Conservation (phyloP, 2,888 invertebrate genomes). For the Shargacucullia verbasci region DNA sequence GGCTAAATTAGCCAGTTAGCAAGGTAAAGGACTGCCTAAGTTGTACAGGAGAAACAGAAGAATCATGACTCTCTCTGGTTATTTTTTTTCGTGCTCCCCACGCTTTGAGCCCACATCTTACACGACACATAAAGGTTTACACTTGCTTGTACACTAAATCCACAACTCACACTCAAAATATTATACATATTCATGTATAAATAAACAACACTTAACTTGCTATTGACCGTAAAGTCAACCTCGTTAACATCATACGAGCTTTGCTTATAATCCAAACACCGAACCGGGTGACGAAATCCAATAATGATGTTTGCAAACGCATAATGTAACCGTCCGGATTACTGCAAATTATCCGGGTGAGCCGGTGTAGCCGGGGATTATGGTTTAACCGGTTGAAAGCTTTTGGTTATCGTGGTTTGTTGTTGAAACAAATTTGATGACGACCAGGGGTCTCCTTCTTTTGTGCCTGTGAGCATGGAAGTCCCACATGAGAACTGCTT, state of each 20-base stretch:
- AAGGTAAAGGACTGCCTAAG: no score
- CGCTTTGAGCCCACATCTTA: no score
- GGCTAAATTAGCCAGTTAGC: no score
- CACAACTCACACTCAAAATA: no score
- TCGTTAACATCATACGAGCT: constrained; percentile 11
- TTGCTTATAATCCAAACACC: constrained; percentile 19
- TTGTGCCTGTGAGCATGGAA: neutral
- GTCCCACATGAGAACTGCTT: no score
- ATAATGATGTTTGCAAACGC: constrained; percentile 31
- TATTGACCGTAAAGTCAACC: constrained; percentile 2
- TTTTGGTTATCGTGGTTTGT: neutral
- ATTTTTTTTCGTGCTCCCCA: no score
- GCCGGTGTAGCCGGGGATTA: constrained; percentile 7
- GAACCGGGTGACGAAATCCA: constrained; percentile 23
- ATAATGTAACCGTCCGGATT: constrained; percentile 22
- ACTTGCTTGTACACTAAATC: no score
- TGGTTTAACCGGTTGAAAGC: neutral
- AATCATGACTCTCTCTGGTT: no score
- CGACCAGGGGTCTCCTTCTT: neutral
- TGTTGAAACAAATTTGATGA: neutral
- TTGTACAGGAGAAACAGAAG: no score
- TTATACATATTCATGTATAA: no score
- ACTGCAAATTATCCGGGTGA: constrained; percentile 23
- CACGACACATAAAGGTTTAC: no score
- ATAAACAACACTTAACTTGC: no score